Base-by-base conservation (phyloP, 2,797 vertebrate genomes). In the Emydoidea blandingii region DNA sequence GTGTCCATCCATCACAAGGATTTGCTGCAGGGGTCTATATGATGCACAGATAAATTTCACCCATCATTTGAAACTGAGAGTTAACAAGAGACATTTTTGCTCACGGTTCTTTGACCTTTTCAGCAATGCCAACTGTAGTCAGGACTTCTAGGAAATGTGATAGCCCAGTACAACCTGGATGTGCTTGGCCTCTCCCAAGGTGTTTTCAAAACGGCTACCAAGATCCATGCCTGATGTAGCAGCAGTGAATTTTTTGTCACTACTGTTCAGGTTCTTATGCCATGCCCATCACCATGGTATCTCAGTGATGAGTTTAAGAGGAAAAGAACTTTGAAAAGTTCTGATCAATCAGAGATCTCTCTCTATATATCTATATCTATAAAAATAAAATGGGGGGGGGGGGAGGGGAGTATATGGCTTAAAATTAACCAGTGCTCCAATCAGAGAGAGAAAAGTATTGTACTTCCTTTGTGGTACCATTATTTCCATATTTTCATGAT, bases 111-210 rank as follows among this genome's bases (percentile, higher is more conserved):
- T 88, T 62, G 65, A 93, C 90, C 56, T 92, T 91, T 12, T 88
- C 62, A 95, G 84, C 68, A 68, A 83, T 87, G 27, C 54, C 53
- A 83, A 94, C 15, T 12, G 12, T 68, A 94, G 27, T 44, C 87
- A 44, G 41, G 85, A 47, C 86, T 96, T 95, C 83, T 50, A 86
- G 81, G 83, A 91, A 87, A 86, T 57, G 23, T 90, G 90, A 82
- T 14, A 91, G 74, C 87, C 87, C 54, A 93, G 78, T 25, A 86
- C 94, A 89, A 84, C 49, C 41, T 80, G 10, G 4, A 34, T 83
- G 2, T 92, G 89, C 50, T 91, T 90, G 54, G 54, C 80, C 65
- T 54, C 62, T 82, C 62, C 57, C 83, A 15, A n/a, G 37, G 86
- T 84, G 72, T 80, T 88, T 91, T 86, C 74, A 12, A 88, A 96